Evolutionary conservation across 2,797 vertebrate genomes (phyloP).

Genomic region (Artibeus jamaicensis): DNA sequence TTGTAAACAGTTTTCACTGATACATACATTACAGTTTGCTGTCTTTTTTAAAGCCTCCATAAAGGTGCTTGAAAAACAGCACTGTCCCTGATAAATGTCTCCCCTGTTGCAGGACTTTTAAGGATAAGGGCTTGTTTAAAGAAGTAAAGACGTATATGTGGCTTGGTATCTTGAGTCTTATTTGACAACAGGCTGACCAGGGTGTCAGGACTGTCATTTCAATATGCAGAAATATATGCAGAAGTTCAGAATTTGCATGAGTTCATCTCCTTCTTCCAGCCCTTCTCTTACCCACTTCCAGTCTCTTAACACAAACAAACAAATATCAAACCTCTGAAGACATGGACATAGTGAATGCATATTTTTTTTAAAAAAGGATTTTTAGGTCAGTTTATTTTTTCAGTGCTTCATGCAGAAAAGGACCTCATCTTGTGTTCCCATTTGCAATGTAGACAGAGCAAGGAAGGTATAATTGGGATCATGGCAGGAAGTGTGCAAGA

Average conservation of each 20-base stretch:
- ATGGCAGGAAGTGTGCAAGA: background rate
- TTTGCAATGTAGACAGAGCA: background rate
- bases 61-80: conserved; percentile 45
- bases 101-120: conserved; percentile 1
- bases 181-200: background rate
- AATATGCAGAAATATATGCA: background rate
- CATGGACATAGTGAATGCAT: conserved; percentile 36
- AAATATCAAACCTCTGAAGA: conserved; percentile 16
- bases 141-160: background rate
- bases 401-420: conserved; percentile 23
- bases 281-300: background rate
- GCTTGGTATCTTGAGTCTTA: background rate
- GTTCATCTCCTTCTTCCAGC: background rate
- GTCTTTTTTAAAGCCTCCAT: conserved; percentile 49
- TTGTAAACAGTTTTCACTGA: conserved; percentile 68
- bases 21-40: conserved; percentile 46
- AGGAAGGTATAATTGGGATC: conserved; percentile 38
- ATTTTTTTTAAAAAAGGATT: background rate
- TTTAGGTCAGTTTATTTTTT: conserved; percentile 44
- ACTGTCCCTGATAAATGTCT: conserved; percentile 55
- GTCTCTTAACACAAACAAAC: background rate
- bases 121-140: background rate
- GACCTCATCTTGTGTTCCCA: background rate
- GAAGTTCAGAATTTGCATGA: background rate
- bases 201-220: background rate